Evolutionary conservation across 2,797 vertebrate genomes (phyloP), one percentile per base, ranked within the genome.

Genomic region (Brotogeris chrysoptera): DNA sequence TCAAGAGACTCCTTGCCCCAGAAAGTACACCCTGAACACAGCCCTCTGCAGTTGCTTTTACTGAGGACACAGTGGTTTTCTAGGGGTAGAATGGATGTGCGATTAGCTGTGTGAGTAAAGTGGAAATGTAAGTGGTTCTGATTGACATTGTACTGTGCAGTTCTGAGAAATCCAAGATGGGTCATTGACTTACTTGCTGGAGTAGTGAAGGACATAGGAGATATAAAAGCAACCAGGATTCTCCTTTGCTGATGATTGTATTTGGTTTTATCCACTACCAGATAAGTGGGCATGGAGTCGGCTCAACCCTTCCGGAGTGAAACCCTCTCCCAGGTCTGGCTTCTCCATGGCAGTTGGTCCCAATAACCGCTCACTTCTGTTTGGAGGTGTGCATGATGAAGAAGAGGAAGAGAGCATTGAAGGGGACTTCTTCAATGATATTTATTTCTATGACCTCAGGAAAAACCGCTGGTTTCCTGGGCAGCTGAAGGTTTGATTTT

Each of bases 331-430:
- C 7, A 98, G 99, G 43, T 99, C 99, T 0, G 99, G 99, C 8
- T 99, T 99, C 85, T 98, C 99, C 0, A 76, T 98, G 97, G 98
- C 98, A 0, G 24, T 98, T 43, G 98, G 98, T 11, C 98, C 98
- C 1, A 98, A 95, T 13, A 98, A 98, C 10, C 98, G 99, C 28
- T 98, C 97, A 3, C 93, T 99, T 24, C 98, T 99, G 6, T 99
- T 99, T 1, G 99, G 99, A 2, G 99, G 99, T 0, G 99, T 99
- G 57, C 98, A 99, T 27, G 99, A 99, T 2, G 98, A 99, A 81
- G 99, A 99, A 46, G 99, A 99, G 30, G 99, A 99, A 34, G 99
- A 99, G 96, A 98, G 97, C 14, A 97, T 99, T 6, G 98, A 99
- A 85, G 99, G 99, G 2, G 98, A 99, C 83, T 99, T 99, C 98